A percentile compares a stretch with the other conserved stretches of the same genome.
Evolutionary conservation across 2,797 vertebrate species (phyloP).

Genomic region (Galagoides demidoff): DNA sequence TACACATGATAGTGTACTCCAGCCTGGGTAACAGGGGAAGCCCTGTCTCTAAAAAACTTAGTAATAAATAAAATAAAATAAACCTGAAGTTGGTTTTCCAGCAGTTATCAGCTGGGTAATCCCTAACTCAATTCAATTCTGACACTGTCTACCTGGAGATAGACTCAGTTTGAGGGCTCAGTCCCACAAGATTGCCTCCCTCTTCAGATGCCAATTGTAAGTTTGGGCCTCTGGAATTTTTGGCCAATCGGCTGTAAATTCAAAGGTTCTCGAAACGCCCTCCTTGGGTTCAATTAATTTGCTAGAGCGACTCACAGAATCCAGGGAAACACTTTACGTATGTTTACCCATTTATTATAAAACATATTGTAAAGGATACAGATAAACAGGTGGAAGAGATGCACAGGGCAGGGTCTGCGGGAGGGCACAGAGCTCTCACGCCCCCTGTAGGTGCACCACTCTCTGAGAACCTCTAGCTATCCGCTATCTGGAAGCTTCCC

Average conservation of each 20-base stretch:
- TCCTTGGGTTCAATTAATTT: neutral
- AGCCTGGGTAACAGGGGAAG: no score
- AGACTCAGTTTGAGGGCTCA: neutral
- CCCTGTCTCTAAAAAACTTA: no score
- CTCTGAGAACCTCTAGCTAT: neutral
- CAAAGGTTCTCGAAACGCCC: neutral
- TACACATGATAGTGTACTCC: no score
- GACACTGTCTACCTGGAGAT: neutral
- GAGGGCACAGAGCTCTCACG: neutral
- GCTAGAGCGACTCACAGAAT: neutral
- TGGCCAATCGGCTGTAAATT: neutral
- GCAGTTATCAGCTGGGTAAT: neutral
- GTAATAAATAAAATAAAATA: no score
- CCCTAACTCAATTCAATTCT: neutral
- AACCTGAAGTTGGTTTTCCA: neutral
- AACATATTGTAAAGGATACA: neutral
- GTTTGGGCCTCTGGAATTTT: neutral
- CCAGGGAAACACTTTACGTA: neutral
- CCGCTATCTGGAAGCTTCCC: neutral
- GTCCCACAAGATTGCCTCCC: neutral
- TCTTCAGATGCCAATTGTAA: neutral
- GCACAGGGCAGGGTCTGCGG: neutral
- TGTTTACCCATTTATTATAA: neutral
- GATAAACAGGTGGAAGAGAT: neutral
- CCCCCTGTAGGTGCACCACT: neutral